Evolutionary conservation across 2,113 vertebrate genomes (phyloP).

Genomic region (Nipponia nippon): DNA sequence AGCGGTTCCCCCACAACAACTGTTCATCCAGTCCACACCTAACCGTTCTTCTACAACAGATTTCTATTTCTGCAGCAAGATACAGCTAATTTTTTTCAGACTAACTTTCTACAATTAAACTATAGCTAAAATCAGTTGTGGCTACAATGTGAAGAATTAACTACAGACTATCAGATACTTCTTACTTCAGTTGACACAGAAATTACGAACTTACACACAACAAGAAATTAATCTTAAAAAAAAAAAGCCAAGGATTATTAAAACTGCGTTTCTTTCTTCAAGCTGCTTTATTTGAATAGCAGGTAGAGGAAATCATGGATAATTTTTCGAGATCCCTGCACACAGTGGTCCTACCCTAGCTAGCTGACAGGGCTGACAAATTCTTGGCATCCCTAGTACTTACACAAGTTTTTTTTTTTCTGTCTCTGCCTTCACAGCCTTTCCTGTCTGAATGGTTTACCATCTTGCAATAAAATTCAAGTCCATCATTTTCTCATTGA

Average conservation of each 20-base stretch:
- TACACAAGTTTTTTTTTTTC: neutral
- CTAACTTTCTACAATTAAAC: neutral
- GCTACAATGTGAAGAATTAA: neutral
- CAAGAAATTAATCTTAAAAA: neutral
- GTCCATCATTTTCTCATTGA: neutral
- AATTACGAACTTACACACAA: neutral
- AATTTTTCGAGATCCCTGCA: neutral
- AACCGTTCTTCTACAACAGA: neutral
- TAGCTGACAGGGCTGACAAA: neutral
- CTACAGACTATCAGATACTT: neutral
- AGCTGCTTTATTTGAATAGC: neutral
- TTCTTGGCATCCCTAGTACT: neutral
- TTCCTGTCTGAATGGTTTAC: neutral
- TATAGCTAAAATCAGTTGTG: neutral
- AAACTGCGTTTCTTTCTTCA: neutral
- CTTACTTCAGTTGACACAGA: neutral
- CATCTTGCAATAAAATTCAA: neutral
- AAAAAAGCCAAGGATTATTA: neutral
- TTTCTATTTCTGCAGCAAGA: neutral
- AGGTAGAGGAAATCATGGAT: neutral
- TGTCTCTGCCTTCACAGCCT: neutral
- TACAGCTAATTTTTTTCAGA: neutral
- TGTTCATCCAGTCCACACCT: neutral
- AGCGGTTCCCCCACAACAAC: neutral
- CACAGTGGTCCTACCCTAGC: neutral